A percentile compares a stretch with the other conserved stretches of the same genome.
Evolutionary conservation across 1,140 invertebrate genomes (phyloP).

Genomic region (Alviniconcha marisindica): DNA sequence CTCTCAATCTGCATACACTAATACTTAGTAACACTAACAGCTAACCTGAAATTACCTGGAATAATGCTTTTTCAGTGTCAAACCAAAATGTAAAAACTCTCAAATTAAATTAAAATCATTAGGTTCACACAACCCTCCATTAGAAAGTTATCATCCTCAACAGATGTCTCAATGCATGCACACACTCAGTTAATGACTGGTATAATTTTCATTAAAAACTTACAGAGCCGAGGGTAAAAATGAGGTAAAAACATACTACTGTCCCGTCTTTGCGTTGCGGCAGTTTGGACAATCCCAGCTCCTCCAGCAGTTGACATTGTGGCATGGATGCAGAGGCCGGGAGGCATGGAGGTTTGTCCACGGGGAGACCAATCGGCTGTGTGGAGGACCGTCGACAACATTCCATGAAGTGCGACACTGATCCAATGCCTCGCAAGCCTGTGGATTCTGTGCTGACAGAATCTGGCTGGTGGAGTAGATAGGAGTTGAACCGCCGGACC

Average conservation of each 20-base stretch:
- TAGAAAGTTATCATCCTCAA: no score
- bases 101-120: no score
- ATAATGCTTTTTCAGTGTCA: no score
- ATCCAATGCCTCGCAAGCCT: constrained; percentile 6
- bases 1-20: no score
- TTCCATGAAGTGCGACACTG: constrained; percentile 13
- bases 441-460: constrained; percentile 2
- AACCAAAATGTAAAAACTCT: no score
- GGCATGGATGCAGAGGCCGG: not conserved
- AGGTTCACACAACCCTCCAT: no score
- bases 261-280: constrained; percentile 4
- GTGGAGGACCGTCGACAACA: constrained; percentile 11
- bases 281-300: not conserved
- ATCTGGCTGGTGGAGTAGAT: not conserved
- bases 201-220: no score
- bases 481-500: not conserved
- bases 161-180: no score
- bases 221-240: no score
- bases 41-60: no score
- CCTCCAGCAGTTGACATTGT: not conserved
- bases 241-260: not conserved
- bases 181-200: no score
- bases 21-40: no score
- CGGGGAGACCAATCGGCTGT: not conserved
- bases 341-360: not conserved